Base-by-base conservation (phyloP, 2,797 vertebrate species). In the Silurus lanzhouensis region DNA sequence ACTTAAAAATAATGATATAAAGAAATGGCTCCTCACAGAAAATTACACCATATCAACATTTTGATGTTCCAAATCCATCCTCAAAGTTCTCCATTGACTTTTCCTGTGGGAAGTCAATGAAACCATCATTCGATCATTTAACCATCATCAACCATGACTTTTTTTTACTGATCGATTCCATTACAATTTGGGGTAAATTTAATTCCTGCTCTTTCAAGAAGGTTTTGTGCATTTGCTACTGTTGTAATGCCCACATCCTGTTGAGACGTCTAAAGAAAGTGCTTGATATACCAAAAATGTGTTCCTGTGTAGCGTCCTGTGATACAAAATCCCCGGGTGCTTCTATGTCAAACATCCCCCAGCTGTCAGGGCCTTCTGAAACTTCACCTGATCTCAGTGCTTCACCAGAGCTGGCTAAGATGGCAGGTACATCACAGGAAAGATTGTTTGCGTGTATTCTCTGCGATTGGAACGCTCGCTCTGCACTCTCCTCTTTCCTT, bases 371-470 rank as follows among this genome's bases (percentile, higher is more conserved):
- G 90, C 92, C 89, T 92, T 93, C 92, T 87, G 93, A 94, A 91
- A 94, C 93, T 91, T 91, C 84, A 82, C 89, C 91, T 89, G 93
- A 93, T 90, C 88, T 92, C 87, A 90, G 91, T 91, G 95, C 94
- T 90, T 88, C 92, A 91, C 87, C 90, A 91, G 93, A 93, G 91
- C 93, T 92, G 89, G 93, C 94, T 92, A 93, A 94, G 91, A 91
- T 92, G 85, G 93, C 96, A 98, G 97, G 97, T 98, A 97, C 92
- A 94, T 92, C 92, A 63, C 92, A 31, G 22, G 17, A 67, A 44
- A 12, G 19, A 1, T 48, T 31, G 74, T 46, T 60, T 22, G 19
- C 44, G 6, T 44, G 12, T 0, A 61, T 61, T 61, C 19, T 1
- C 2, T 78, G 20, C 7, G 1, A 38, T 79, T 15, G 38, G 77